Conservation (phyloP, 35 echinoderm and acorn worm genomes). For the Chiridota heheva region DNA sequence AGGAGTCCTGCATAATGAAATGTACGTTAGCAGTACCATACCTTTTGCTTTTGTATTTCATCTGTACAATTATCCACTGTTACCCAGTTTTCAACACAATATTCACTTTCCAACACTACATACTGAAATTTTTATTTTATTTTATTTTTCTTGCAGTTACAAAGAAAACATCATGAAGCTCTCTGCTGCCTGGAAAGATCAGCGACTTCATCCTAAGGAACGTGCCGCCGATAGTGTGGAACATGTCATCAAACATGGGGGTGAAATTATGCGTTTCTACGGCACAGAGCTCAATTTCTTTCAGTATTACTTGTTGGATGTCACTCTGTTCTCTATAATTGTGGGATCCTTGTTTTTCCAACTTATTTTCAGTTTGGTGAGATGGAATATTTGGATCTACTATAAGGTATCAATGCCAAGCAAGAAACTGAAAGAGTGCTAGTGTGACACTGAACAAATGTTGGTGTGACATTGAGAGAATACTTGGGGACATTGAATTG, state of each 20-base stretch:
- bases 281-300: conserved; percentile 29
- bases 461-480: too few species aligned
- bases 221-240: conserved; percentile 40
- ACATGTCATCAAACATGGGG: conserved; percentile 46
- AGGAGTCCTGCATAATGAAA: too few species aligned
- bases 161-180: conserved; percentile 38
- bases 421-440: conserved; percentile 25
- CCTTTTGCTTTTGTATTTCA: too few species aligned
- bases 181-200: conserved; percentile 29
- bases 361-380: not conserved
- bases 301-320: conserved; percentile 45
- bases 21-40: too few species aligned
- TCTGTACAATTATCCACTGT: too few species aligned
- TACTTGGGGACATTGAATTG: too few species aligned
- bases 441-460: too few species aligned
- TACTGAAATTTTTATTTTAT: too few species aligned
- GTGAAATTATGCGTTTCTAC: conserved; percentile 37
- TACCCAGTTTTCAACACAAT: too few species aligned
- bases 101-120: too few species aligned
- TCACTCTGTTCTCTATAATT: conserved; percentile 28
- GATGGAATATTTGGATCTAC: conserved; percentile 35
- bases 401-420: conserved; percentile 17
- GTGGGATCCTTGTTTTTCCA: not conserved
- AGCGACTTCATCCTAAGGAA: conserved; percentile 37
- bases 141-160: conserved; percentile 10